Percentiles rank a stretch among this genome's conserved stretches.
Evolutionary conservation across 2,113 vertebrate species (phyloP).

Genomic region (Prunella himalayana): DNA sequence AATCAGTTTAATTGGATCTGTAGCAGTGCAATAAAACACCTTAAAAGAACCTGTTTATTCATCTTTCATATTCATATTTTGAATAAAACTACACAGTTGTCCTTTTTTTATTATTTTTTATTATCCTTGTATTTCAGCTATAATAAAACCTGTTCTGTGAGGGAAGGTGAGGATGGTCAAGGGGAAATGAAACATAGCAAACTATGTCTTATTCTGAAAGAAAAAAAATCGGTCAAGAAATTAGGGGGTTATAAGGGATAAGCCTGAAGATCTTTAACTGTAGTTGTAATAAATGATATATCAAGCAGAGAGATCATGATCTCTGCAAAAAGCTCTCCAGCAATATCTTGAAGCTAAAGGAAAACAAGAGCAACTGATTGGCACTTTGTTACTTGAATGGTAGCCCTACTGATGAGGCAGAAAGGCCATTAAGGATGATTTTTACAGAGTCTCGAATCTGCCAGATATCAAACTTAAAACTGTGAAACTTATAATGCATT

Average conservation of each 20-base stretch:
- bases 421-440: constrained; percentile 65
- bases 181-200: background rate
- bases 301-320: constrained; percentile 64
- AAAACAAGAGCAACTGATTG: constrained; percentile 68
- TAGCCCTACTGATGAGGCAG: constrained; percentile 56
- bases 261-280: constrained; percentile 56
- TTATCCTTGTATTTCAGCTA: background rate
- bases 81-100: background rate
- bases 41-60: constrained; percentile 21
- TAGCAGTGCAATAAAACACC: background rate
- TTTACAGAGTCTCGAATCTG: constrained; percentile 53
- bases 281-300: constrained; percentile 42
- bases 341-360: constrained; percentile 60
- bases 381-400: constrained; percentile 64
- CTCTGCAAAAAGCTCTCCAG: constrained; percentile 38
- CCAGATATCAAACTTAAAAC: constrained; percentile 57
- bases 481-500: constrained; percentile 24
- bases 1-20: constrained; percentile 1
- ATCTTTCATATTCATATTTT: constrained; percentile 19
- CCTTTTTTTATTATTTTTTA: background rate
- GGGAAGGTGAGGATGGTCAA: background rate
- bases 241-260: constrained; percentile 47
- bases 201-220: constrained; percentile 4
- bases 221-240: constrained; percentile 28
- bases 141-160: background rate